These are phyloP conservation scores for Apomyelois bistriatella DNA, from an alignment of 2,888 invertebrate genomes.

Conservation along the genomic window DNA sequence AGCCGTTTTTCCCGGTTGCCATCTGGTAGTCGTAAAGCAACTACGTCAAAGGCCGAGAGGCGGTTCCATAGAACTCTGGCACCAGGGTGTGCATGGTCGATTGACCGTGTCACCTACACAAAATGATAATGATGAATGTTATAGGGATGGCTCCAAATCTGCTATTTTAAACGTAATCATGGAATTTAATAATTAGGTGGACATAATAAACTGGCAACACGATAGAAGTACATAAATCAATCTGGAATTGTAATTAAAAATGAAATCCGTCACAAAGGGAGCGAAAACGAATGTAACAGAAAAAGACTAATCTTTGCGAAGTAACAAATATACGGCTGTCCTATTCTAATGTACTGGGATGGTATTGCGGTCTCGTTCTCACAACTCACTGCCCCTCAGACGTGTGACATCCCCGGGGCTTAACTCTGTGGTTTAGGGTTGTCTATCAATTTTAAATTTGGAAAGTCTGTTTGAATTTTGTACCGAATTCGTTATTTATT, in stretches of 20 bases:
- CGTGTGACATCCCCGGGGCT: constrained; percentile 75
- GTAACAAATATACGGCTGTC: constrained; percentile 31
- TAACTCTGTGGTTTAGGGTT: constrained; percentile 59
- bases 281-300: constrained; percentile 38
- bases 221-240: constrained; percentile 27
- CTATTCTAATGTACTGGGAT: constrained; percentile 34
- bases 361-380: constrained; percentile 46
- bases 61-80: no score
- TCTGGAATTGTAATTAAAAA: constrained; percentile 41
- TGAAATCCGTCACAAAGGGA: constrained; percentile 35
- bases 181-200: no score
- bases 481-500: background rate
- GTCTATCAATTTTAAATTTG: constrained; percentile 19
- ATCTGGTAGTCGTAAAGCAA: no score
- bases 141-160: no score
- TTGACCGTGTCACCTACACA: no score
- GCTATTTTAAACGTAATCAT: no score
- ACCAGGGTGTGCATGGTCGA: no score
- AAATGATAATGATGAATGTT: no score
- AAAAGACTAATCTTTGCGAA: constrained; percentile 47
- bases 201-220: no score
- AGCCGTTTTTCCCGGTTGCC: no score
- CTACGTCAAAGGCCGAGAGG: no score
- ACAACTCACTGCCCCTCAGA: constrained; percentile 70
- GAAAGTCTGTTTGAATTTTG: background rate